Evolutionary conservation across 2,888 invertebrate genomes (phyloP).

Genomic region (Aradus depressus): DNA sequence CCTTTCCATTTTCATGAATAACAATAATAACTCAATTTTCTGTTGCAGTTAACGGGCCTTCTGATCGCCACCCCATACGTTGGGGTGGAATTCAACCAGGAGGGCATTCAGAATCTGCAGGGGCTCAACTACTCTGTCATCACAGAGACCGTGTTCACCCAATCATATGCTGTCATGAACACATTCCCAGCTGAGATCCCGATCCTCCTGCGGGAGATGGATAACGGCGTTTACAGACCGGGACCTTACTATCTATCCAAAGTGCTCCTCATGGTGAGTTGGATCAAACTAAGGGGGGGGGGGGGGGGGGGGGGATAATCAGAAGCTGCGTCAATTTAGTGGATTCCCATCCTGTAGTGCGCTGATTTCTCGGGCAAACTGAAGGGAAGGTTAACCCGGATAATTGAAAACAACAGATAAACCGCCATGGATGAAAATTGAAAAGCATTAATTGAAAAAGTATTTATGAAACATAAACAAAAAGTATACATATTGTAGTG

Average conservation of each 20-base stretch:
- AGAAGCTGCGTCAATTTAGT: too few species aligned
- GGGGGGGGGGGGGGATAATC: too few species aligned
- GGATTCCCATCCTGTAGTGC: too few species aligned
- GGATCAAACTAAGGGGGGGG: too few species aligned
- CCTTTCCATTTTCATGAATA: neutral
- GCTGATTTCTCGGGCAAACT: too few species aligned
- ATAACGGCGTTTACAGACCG: constrained; percentile 34
- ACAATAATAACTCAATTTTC: neutral
- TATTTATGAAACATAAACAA: too few species aligned
- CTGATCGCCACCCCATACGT: constrained; percentile 52
- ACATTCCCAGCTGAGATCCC: constrained; percentile 31
- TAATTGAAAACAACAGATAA: too few species aligned
- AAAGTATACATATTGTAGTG: too few species aligned
- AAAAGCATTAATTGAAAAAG: too few species aligned
- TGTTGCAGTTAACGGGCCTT: constrained; percentile 47
- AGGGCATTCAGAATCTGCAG: constrained; percentile 31
- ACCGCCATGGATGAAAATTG: too few species aligned
- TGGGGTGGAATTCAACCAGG: constrained; percentile 42
- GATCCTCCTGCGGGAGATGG: constrained; percentile 38
- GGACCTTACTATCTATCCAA: constrained; percentile 30
- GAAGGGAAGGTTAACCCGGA: too few species aligned
- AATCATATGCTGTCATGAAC: constrained; percentile 29
- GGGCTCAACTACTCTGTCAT: constrained; percentile 31
- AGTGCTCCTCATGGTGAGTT: constrained; percentile 44
- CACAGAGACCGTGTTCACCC: constrained; percentile 30